Percentiles rank a stretch among this genome's conserved stretches.
phyloP scores from a whole-genome alignment of 2,888 invertebrate genomes.

The Amblyjoppa proteus region DNA sequence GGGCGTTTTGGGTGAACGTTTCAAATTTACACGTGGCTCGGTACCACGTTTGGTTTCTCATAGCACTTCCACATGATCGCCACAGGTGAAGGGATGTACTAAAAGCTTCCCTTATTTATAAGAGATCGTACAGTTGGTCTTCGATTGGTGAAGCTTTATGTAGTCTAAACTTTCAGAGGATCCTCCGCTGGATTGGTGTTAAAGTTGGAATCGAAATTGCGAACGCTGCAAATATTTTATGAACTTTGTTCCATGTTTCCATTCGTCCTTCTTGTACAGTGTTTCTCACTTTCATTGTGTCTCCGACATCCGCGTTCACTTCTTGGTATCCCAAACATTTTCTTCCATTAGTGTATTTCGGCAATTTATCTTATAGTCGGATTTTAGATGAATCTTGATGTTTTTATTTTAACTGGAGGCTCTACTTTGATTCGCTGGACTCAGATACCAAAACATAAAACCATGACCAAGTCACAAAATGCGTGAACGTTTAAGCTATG shows the following conservation, averaged over 20 bases:
- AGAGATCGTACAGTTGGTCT: neutral
- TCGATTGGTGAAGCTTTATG: neutral
- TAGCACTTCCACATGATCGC: neutral
- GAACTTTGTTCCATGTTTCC: neutral
- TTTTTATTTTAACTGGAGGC: too few relatives aligned
- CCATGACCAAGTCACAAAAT: too few relatives aligned
- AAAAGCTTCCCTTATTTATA: neutral
- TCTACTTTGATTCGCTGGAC: too few relatives aligned
- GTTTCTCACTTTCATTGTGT: neutral
- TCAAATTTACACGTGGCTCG: conserved; percentile 22
- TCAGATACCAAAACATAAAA: too few relatives aligned
- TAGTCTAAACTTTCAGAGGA: neutral
- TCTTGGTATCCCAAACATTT: too few relatives aligned
- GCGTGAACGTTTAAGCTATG: too few relatives aligned
- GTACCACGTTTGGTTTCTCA: neutral
- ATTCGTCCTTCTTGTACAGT: neutral
- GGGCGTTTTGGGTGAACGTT: conserved; percentile 39
- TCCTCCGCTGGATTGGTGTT: neutral
- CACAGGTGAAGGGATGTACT: neutral
- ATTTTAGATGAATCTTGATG: too few relatives aligned
- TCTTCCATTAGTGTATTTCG: too few relatives aligned
- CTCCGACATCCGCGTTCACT: neutral
- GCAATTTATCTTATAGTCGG: too few relatives aligned
- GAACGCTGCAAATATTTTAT: neutral
- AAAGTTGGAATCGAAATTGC: neutral